Conservation (phyloP, 2,888 invertebrate genomes). For the Ichneumoninae sp. region DNA sequence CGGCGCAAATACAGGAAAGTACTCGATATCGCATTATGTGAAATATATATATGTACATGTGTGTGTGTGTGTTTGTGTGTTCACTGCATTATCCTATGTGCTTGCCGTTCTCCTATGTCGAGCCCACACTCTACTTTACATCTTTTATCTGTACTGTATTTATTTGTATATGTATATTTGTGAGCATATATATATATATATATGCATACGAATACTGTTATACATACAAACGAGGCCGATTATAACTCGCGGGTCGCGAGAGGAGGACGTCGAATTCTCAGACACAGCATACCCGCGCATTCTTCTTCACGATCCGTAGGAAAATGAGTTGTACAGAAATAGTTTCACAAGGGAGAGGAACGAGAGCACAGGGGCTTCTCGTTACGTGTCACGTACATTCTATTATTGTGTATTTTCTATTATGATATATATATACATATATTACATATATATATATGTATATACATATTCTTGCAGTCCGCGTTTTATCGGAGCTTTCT, state of each 20-base stretch:
- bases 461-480: neutral
- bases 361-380: slow-evolving; percentile 42
- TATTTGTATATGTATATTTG: slow-evolving; percentile 36
- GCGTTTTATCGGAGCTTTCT: neutral
- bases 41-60: neutral
- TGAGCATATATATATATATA: slow-evolving; percentile 30
- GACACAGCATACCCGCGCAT: slow-evolving; percentile 67
- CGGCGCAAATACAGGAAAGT: slow-evolving; percentile 3
- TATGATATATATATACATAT: neutral
- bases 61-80: too few species aligned
- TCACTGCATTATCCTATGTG: neutral
- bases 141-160: slow-evolving; percentile 23
- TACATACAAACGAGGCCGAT: slow-evolving; percentile 65
- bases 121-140: neutral
- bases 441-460: neutral
- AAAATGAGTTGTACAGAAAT: slow-evolving; percentile 70
- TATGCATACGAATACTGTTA: slow-evolving; percentile 50
- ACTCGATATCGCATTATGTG: neutral
- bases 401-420: slow-evolving; percentile 8
- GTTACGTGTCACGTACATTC: slow-evolving; percentile 33
- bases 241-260: slow-evolving; percentile 68
- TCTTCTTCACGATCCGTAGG: slow-evolving; percentile 69
- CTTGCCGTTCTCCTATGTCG: neutral
- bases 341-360: slow-evolving; percentile 61
- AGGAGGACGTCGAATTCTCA: slow-evolving; percentile 68